Base-by-base conservation (phyloP, 1,140 invertebrate genomes). In the Drosophila elegans region DNA sequence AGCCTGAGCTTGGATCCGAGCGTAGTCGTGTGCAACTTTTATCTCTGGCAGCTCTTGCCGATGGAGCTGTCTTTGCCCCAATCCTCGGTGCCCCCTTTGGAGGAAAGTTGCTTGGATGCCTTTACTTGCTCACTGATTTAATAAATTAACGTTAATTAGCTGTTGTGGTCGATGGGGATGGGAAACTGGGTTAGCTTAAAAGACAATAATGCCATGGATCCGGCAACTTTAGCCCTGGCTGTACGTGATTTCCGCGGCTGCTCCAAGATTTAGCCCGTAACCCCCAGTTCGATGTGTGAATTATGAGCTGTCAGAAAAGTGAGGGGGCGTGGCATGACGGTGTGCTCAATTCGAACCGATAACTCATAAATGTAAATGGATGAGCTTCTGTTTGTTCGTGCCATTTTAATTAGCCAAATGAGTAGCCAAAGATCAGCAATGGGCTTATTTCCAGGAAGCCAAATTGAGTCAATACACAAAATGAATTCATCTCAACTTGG, bases 141-240 rank as follows among this genome's bases (percentile, higher is more conserved):
- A 91, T 91, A 91, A 91, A 91, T 91, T 91, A 91, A 91, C 90
- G 90, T 91, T 91, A 91, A 91, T 91, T 91, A 91, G 90, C 90
- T 91, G 90, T 81, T 89, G 84, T 89, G 84, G 84, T 80, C 77
- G 67, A 48, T 38, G 63, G n/a, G 4, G 60, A 7, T 29, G 45
- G 46, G 63, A 32, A 66, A 67, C 53, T 88, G 83, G 77, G 84
- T 89, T 86, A 86, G 83, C 83, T 86, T 62, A 86, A 86, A 86
- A 88, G 83, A 86, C 84, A 86, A 86, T 86, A 86, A 86, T 57
- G 83, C 83, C 80, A 81, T 78, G 82, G 78, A 81, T 78, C 83
- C 67, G 67, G 79, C 67, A 86, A 88, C 75, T 86, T 86, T 88
- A 63, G 36, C 71, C 55, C 66, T 79, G 55, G 64, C 39, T 55